A percentile compares a stretch with the other conserved stretches of the same genome.
Evolutionary conservation across 1,140 invertebrate genomes (phyloP).

Genomic region (Streblospio benedicti): DNA sequence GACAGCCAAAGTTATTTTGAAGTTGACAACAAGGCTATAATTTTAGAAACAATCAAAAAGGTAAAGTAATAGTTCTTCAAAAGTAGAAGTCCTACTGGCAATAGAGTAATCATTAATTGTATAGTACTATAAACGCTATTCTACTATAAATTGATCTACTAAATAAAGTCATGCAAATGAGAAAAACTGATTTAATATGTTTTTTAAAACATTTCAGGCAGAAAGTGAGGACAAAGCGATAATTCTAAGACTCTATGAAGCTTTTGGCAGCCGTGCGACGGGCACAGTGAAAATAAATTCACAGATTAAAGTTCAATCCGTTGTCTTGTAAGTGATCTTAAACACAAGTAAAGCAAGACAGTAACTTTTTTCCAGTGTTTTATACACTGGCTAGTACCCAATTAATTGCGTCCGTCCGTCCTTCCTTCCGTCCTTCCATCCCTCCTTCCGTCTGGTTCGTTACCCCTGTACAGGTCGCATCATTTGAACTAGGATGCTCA

Average conservation of each 20-base stretch:
- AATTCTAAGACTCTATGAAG: constrained; percentile 43
- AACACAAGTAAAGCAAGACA: not conserved
- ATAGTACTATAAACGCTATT: not conserved
- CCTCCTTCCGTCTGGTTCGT: too few species aligned
- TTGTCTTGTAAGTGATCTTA: constrained; percentile 23
- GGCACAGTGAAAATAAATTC: constrained; percentile 29
- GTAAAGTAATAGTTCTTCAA: not conserved
- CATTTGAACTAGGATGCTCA: too few species aligned
- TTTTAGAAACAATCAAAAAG: constrained; percentile 44
- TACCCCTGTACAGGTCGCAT: too few species aligned
- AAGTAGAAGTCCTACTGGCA: not conserved
- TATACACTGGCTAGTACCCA: too few species aligned
- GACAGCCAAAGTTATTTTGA: constrained; percentile 22
- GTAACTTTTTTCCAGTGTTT: constrained; percentile 1
- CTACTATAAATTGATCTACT: not conserved
- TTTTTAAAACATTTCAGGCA: constrained; percentile 22
- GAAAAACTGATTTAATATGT: not conserved
- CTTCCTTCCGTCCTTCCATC: too few species aligned
- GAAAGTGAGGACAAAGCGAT: constrained; percentile 25
- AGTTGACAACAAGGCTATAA: constrained; percentile 30
- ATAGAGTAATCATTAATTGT: not conserved
- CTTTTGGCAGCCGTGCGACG: constrained; percentile 34
- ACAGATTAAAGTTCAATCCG: constrained; percentile 25
- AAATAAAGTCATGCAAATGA: not conserved
- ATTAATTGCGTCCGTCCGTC: too few species aligned